Percentiles rank a stretch among this genome's conserved stretches.
These are phyloP conservation scores for Colistium nudipinnis DNA, from an alignment of 2,113 vertebrate genomes.

Conservation along the genomic window DNA sequence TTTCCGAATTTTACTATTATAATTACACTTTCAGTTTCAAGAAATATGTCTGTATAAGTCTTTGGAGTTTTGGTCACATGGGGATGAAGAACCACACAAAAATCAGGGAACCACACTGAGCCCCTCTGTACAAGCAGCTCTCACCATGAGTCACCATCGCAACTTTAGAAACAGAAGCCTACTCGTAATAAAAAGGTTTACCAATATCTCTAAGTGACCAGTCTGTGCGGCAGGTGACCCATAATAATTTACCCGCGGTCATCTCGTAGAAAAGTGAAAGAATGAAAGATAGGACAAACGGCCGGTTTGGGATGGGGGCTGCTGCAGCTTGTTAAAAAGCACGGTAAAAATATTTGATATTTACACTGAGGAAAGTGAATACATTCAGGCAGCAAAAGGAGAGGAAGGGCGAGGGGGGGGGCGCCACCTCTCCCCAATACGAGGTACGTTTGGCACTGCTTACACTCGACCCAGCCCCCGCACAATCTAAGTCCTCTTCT, in stretches of 20 bases:
- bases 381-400: constrained; percentile 82
- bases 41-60: not conserved
- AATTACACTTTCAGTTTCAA: too few relatives aligned
- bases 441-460: constrained; percentile 84
- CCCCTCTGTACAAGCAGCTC: constrained; percentile 1
- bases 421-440: constrained; percentile 29
- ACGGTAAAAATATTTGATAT: constrained; percentile 76
- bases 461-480: constrained; percentile 43
- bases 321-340: constrained; percentile 68
- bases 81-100: not conserved
- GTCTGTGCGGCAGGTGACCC: constrained; percentile 4
- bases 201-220: not conserved
- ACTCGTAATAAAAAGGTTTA: not conserved
- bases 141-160: not conserved
- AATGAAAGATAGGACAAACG: constrained; percentile 23
- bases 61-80: not conserved
- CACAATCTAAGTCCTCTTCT: constrained; percentile 14
- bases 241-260: not conserved
- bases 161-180: not conserved
- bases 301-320: constrained; percentile 3
- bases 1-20: too few relatives aligned
- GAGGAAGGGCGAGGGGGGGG: constrained; percentile 36
- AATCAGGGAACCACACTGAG: not conserved
- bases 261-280: constrained; percentile 2
- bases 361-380: constrained; percentile 78